Evolutionary conservation across 2,888 invertebrate species (phyloP).

Genomic region (Plagiodera versicolora): DNA sequence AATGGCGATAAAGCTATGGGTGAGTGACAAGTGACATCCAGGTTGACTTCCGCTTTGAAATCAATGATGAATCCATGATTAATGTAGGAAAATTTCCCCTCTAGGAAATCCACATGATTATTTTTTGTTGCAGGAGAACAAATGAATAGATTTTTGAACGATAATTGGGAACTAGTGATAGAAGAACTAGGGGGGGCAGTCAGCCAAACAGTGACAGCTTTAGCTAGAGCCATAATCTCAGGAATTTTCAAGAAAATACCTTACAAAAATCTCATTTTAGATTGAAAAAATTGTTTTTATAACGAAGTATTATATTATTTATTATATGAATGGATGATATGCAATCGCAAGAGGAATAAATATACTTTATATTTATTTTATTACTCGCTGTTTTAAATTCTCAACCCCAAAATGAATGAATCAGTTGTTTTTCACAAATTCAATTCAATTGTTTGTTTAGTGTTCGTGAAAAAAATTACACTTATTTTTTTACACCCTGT

Average conservation of each 20-base stretch:
- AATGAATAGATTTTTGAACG: constrained; percentile 47
- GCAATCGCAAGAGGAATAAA: no score
- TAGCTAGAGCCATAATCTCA: constrained; percentile 29
- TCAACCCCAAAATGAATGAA: no score
- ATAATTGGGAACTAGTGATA: constrained; percentile 44
- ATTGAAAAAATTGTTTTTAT: background rate
- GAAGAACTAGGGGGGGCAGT: constrained; percentile 39
- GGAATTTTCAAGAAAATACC: constrained; percentile 33
- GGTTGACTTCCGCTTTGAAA: no score
- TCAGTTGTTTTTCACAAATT: no score
- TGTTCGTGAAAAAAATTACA: no score
- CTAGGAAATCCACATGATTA: background rate
- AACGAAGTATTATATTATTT: background rate
- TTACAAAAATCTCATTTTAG: constrained; percentile 31
- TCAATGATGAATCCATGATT: no score
- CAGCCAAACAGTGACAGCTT: constrained; percentile 22
- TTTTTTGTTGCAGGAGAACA: constrained; percentile 40
- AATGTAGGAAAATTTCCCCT: background rate
- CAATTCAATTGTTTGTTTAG: no score
- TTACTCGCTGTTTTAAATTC: no score
- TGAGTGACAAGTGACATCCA: no score
- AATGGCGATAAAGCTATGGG: constrained; percentile 43
- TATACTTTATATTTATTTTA: no score
- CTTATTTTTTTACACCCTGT: no score
- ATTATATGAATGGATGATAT: background rate